A percentile compares a stretch with the other conserved stretches of the same genome.
phyloP scores from a whole-genome alignment of 37 sponge, comb jelly and placozoan genomes.

The Halichondria panicea region DNA sequence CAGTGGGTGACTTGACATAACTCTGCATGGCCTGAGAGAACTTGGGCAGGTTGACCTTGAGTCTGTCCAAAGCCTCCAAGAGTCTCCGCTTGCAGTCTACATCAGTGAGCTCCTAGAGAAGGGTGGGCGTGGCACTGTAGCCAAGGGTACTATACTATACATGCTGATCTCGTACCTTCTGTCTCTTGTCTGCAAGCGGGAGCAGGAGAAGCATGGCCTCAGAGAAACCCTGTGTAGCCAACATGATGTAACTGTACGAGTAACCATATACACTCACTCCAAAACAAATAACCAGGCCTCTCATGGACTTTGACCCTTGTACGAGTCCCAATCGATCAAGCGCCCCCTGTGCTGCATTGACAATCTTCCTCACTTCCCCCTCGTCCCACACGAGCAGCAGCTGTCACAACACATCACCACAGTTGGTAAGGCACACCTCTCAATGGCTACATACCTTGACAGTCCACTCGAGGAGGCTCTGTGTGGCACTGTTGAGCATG shows the following conservation, averaged over 20 bases:
- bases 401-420: constrained; percentile 12
- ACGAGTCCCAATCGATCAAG: constrained; percentile 72
- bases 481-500: constrained; percentile 27
- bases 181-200: constrained; percentile 60
- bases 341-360: constrained; percentile 47
- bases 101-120: constrained; percentile 60
- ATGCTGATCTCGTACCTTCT: constrained; percentile 33
- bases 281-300: constrained; percentile 82
- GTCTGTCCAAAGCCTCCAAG: constrained; percentile 18
- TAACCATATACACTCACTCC: constrained; percentile 32
- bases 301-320: constrained; percentile 78
- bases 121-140: background rate
- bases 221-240: constrained; percentile 61
- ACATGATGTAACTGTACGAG: background rate
- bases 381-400: constrained; percentile 75
- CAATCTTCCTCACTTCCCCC: constrained; percentile 65
- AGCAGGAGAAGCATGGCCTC: constrained; percentile 68
- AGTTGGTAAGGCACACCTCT: too few relatives aligned
- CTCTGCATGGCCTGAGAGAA: constrained; percentile 66
- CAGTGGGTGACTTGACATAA: constrained; percentile 59
- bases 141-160: background rate
- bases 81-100: constrained; percentile 46
- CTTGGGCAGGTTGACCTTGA: constrained; percentile 60
- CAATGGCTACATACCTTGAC: constrained; percentile 38
- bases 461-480: constrained; percentile 60